These are phyloP conservation scores for Sitobion miscanthi DNA, from an alignment of 1,140 invertebrate genomes.

Conservation along the genomic window DNA sequence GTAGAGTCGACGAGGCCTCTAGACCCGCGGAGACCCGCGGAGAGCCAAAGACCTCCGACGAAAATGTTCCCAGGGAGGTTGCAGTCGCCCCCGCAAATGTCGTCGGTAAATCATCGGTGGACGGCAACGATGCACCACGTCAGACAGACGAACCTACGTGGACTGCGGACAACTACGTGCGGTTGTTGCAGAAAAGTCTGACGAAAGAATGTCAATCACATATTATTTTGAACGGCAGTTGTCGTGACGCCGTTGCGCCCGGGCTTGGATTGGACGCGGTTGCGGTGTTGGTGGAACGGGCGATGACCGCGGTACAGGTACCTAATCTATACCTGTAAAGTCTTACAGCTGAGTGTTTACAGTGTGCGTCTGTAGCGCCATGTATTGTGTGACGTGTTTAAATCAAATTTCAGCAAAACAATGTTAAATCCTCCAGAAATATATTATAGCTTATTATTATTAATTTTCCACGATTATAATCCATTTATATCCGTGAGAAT, in stretches of 20 bases:
- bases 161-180: background rate
- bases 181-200: background rate
- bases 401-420: too few species aligned
- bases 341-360: too few species aligned
- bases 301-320: background rate
- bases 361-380: too few species aligned
- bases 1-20: background rate
- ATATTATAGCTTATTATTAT: too few species aligned
- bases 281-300: background rate
- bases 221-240: background rate
- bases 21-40: background rate
- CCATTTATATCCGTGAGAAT: background rate
- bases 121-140: background rate
- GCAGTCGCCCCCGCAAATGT: too few species aligned
- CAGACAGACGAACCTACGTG: background rate
- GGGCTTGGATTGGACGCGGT: background rate
- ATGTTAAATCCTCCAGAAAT: too few species aligned
- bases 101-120: background rate
- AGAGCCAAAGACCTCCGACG: too few species aligned
- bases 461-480: background rate
- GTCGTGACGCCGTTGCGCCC: too few species aligned
- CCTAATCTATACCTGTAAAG: background rate
- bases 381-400: too few species aligned
- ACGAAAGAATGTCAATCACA: background rate
- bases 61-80: background rate